Conservation (phyloP, 2,113 vertebrate genomes). For the Trogon surrucura region DNA sequence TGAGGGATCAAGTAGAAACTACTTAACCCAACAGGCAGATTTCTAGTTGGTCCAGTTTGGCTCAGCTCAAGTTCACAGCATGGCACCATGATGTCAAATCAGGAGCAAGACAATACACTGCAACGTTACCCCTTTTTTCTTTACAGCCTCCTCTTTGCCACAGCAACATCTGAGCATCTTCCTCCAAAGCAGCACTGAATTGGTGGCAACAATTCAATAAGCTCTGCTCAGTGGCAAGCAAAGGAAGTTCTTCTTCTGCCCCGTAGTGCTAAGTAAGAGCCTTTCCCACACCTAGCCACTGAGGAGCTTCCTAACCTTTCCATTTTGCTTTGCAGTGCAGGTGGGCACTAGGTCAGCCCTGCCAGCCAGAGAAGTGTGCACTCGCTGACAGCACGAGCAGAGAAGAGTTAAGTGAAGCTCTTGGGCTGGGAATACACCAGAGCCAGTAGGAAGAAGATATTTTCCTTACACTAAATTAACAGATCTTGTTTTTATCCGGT, state of each 20-base stretch:
- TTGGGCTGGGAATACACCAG: background rate
- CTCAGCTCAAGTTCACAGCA: background rate
- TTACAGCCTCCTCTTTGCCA: background rate
- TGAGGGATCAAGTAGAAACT: background rate
- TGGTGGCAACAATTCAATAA: rapidly evolving
- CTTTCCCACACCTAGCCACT: background rate
- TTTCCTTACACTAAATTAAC: background rate
- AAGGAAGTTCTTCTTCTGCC: background rate
- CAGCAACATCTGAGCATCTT: background rate
- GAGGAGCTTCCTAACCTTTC: background rate
- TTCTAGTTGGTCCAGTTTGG: background rate
- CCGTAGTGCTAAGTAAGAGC: background rate
- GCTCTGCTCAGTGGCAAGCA: background rate
- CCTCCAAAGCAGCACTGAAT: background rate
- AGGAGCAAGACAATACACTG: background rate
- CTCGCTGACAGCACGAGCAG: rapidly evolving
- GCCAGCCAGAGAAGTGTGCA: background rate
- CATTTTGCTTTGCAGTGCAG: background rate
- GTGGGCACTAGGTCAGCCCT: background rate
- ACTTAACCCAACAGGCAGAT: background rate
- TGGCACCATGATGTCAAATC: background rate
- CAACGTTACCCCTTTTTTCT: background rate
- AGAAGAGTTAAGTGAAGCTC: background rate
- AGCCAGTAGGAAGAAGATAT: background rate
- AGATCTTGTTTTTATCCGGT: background rate